Conservation (phyloP, 1,140 invertebrate genomes). For the Heliconius nattereri region DNA sequence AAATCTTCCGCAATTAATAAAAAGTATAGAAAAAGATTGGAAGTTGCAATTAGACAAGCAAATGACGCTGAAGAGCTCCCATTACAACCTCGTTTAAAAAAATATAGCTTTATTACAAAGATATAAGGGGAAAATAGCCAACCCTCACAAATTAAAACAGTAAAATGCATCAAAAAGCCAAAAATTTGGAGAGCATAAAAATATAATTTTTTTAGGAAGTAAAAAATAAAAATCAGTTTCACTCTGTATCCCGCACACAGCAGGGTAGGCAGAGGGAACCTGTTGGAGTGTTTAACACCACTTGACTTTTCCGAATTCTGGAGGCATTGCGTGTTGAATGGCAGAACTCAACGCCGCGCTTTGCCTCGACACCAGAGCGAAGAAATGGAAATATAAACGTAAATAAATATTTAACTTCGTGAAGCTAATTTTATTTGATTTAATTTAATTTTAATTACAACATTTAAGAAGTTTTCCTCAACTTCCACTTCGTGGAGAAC, state of each 20-base stretch:
- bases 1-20: conserved; percentile 43
- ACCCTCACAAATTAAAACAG: conserved; percentile 57
- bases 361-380: too few species aligned
- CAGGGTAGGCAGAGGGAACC: too few species aligned
- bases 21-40: conserved; percentile 55
- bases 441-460: too few species aligned
- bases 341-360: too few species aligned
- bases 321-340: too few species aligned
- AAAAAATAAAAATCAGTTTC: not conserved
- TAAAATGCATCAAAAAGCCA: conserved; percentile 7
- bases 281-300: too few species aligned
- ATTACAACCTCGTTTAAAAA: conserved; percentile 63
- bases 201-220: conserved; percentile 38
- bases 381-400: too few species aligned
- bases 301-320: too few species aligned
- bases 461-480: not conserved
- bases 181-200: conserved; percentile 6
- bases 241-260: too few species aligned
- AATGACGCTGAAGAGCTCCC: conserved; percentile 64
- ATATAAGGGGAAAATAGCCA: conserved; percentile 61
- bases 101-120: conserved; percentile 76
- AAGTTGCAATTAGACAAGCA: conserved; percentile 62
- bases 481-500: not conserved
- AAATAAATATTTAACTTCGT: too few species aligned
- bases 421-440: too few species aligned